Evolutionary conservation across 2,797 vertebrate genomes (phyloP).

Genomic region (Squalus acanthias): DNA sequence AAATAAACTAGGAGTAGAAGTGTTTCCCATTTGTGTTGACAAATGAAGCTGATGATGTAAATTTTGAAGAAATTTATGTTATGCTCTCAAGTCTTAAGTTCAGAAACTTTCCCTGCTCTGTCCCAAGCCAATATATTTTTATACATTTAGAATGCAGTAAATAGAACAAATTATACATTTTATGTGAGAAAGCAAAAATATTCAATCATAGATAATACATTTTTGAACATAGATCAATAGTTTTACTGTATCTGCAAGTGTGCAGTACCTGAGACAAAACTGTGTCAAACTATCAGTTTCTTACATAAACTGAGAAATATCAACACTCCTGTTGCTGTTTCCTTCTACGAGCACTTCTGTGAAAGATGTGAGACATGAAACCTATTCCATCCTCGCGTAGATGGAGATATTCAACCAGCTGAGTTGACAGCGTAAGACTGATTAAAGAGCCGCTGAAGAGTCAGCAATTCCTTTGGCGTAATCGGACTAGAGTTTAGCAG

Average conservation of each 20-base stretch:
- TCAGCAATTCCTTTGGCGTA: not conserved
- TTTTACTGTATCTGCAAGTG: not conserved
- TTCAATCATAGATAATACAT: too few relatives aligned
- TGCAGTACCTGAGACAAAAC: not conserved
- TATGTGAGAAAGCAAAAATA: not conserved
- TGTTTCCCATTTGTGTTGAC: not conserved
- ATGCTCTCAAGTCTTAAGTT: not conserved
- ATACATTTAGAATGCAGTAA: not conserved
- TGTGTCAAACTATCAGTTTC: not conserved
- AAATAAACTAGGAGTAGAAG: not conserved
- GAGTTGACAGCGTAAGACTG: not conserved
- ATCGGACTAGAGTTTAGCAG: not conserved
- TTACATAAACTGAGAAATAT: not conserved
- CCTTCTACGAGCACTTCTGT: not conserved
- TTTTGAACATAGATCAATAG: too few relatives aligned
- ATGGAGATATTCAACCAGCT: not conserved
- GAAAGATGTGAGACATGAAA: not conserved
- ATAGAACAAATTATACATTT: not conserved
- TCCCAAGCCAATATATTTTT: not conserved
- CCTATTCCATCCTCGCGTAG: not conserved
- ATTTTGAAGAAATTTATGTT: not conserved
- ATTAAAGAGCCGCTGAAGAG: not conserved
- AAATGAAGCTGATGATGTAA: not conserved
- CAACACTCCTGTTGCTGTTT: not conserved
- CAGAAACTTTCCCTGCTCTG: conserved; percentile 2